These are phyloP conservation scores for Pachydiplax longipennis DNA, from an alignment of 2,888 invertebrate genomes.

Conservation along the genomic window DNA sequence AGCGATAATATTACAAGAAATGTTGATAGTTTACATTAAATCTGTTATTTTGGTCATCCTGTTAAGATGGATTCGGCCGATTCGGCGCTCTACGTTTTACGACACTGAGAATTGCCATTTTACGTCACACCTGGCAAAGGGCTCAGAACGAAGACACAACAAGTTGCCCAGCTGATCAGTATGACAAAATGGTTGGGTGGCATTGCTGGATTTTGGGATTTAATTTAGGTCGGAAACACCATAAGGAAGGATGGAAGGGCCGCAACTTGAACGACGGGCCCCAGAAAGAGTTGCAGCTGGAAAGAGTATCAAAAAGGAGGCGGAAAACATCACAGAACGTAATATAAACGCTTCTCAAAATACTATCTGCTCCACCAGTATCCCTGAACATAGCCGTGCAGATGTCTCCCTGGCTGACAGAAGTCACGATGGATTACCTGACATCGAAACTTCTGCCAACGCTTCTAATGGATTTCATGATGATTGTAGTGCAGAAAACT, in stretches of 20 bases:
- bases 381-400: constrained; percentile 41
- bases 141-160: constrained; percentile 45
- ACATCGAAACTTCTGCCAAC: constrained; percentile 15
- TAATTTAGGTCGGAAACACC: constrained; percentile 33
- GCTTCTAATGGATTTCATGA: constrained; percentile 45
- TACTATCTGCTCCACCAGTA: constrained; percentile 24
- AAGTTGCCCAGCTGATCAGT: constrained; percentile 48
- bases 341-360: constrained; percentile 38
- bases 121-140: constrained; percentile 46
- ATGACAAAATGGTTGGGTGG: constrained; percentile 49
- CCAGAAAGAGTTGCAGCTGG: constrained; percentile 42
- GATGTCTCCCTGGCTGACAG: constrained; percentile 37
- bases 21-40: background rate
- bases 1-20: too few species aligned
- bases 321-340: constrained; percentile 19
- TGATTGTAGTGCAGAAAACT: constrained; percentile 33
- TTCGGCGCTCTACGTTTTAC: constrained; percentile 42
- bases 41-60: background rate
- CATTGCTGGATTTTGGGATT: constrained; percentile 45
- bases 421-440: constrained; percentile 1
- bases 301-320: constrained; percentile 43
- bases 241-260: constrained; percentile 45
- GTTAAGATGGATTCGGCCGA: constrained; percentile 31
- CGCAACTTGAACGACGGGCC: constrained; percentile 34
- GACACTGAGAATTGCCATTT: constrained; percentile 45